Base-by-base conservation (phyloP, 2,888 invertebrate species). In the Strigamia crassipes region DNA sequence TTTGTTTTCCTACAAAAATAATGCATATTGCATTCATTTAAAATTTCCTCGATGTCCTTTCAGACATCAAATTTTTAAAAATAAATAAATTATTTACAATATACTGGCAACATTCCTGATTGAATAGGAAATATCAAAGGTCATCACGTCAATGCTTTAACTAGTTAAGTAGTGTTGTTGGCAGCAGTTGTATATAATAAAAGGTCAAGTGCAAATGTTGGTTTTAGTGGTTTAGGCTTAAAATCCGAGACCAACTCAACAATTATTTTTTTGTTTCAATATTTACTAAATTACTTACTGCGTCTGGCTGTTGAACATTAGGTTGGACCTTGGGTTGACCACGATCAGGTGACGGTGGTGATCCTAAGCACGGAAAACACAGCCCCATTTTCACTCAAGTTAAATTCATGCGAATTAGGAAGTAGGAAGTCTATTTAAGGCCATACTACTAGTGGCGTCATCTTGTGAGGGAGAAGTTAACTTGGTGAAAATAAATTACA, bases 191-290 rank as follows among this genome's bases (percentile, higher is more conserved):
- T 21, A 18, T 56, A 21, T 56, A 18, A 18, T 56, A 56, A 18
- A n/a, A 3, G 0, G 8, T 46, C 15, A 46, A n/a, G n/a, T 46
- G 12, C 46, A 46, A 46, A 46, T 46, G 46, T 46, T n/a, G 56
- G n/a, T 56, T 18, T 18, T 18, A 56, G 56, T 56, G 56, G 18
- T 56, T 73, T 73, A 73, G 73, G 73, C 73, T 73, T 73, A 73
- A 10, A 66, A 6, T 10, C 61, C 18, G 9, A 23, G 0, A 6
- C 5, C 0, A 38, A 9, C 6, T 12, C 0, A 51, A 51, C 27
- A 27, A 27, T 1, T 27, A 2, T 27, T 51, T 15, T 51, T 18
- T 0, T 13, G 4, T 12, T 51, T 27, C 27, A 27, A 18, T 51
- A 13, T 51, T 51, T 18, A 6, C 12, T 3, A 18, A 73, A 73